phyloP scores from a whole-genome alignment of 2,888 invertebrate genomes.

The Mylabris sibirica region DNA sequence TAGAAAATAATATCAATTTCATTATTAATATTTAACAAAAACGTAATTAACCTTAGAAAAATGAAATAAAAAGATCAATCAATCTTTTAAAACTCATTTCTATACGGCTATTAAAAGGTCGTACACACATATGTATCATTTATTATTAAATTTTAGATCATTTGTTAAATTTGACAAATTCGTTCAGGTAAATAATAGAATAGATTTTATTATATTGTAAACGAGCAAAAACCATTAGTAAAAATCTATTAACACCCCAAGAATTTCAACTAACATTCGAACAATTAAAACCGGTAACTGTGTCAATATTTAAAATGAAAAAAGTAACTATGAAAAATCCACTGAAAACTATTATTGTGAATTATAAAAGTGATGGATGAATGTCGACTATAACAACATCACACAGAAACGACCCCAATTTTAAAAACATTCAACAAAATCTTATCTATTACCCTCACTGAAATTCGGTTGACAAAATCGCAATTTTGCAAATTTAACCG shows the following conservation, averaged over 20 bases:
- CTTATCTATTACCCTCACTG: neutral
- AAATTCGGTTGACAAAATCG: neutral
- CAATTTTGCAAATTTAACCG: neutral
- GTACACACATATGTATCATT: neutral
- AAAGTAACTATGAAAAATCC: neutral
- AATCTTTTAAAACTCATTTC: neutral
- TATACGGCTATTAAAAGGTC: neutral
- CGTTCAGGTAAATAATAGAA: conserved; percentile 26
- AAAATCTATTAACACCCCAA: conserved; percentile 41
- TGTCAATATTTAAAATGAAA: conserved; percentile 29
- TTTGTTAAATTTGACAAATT: conserved; percentile 34
- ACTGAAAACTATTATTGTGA: neutral
- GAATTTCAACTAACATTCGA: conserved; percentile 24
- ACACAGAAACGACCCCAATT: neutral
- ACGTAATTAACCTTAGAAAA: neutral
- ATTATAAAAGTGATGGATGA: conserved; percentile 10
- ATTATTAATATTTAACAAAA: neutral
- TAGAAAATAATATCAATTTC: neutral
- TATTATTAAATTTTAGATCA: conserved; percentile 16
- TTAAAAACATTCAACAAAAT: neutral
- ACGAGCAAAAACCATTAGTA: conserved; percentile 41
- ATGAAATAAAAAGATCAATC: neutral
- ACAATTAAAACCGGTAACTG: conserved; percentile 22
- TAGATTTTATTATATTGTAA: conserved; percentile 25
- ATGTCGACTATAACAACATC: neutral